Conservation (phyloP, 2,797 vertebrate species). For the Oophaga sylvatica region DNA sequence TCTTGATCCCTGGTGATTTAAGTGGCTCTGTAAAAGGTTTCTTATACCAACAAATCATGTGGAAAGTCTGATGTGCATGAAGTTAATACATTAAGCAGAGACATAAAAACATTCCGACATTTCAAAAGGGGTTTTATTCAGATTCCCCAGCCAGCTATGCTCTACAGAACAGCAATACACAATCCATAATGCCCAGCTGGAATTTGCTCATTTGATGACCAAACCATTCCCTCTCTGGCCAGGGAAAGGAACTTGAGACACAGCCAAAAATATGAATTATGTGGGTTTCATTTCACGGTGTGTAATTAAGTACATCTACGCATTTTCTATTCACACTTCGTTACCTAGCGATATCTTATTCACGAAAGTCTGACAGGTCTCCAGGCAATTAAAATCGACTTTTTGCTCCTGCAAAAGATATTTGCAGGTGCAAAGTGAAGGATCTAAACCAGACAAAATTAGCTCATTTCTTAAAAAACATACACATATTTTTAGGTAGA, state of each 20-base stretch:
- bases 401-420: constrained; percentile 45
- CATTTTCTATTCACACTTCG: constrained; percentile 46
- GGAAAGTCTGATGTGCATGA: constrained; percentile 43
- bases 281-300: constrained; percentile 10
- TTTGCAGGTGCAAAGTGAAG: constrained; percentile 54
- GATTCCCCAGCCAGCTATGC: background rate
- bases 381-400: constrained; percentile 42
- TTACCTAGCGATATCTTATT: constrained; percentile 48
- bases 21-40: background rate
- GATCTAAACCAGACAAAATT: constrained; percentile 49
- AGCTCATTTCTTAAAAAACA: constrained; percentile 51
- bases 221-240: constrained; percentile 11
- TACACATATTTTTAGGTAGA: constrained; percentile 14
- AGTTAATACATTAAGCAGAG: constrained; percentile 26
- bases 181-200: constrained; percentile 17
- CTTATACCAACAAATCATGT: constrained; percentile 12
- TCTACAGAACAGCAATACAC: background rate
- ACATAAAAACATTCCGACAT: background rate
- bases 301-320: constrained; percentile 44
- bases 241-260: constrained; percentile 17
- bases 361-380: constrained; percentile 40
- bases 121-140: constrained; percentile 24
- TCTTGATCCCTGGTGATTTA: background rate
- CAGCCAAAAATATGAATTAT: constrained; percentile 49
- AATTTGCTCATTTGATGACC: constrained; percentile 29